Conservation (phyloP, 2,113 vertebrate genomes). For the Odocoileus hemionus region DNA sequence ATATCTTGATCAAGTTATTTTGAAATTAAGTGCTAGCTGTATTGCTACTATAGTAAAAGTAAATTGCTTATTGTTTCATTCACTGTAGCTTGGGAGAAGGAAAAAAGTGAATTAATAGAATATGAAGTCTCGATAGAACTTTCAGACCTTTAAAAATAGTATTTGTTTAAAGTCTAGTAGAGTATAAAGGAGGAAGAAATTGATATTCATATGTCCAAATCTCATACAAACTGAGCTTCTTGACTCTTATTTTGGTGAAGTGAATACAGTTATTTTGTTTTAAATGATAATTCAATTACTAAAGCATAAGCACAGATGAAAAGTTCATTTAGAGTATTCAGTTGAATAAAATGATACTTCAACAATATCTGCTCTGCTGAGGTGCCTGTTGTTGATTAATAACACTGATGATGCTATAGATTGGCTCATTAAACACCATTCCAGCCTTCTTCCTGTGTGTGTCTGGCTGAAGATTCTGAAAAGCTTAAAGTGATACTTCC, state of each 20-base stretch:
- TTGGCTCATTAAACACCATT: background rate
- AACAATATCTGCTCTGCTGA: background rate
- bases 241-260: background rate
- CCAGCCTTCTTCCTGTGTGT: rapidly evolving
- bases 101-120: background rate
- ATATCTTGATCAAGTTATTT: background rate
- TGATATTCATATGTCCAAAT: background rate
- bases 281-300: background rate
- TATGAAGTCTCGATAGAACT: background rate
- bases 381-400: too few relatives aligned
- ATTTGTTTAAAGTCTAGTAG: background rate
- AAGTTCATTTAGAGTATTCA: background rate
- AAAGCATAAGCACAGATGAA: background rate
- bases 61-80: background rate
- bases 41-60: background rate
- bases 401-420: background rate
- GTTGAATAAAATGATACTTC: background rate
- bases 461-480: background rate
- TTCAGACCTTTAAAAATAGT: background rate
- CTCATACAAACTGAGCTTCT: background rate
- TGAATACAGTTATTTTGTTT: conserved; percentile 1
- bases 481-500: background rate
- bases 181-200: background rate
- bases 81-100: background rate
- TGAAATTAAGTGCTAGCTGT: background rate